Evolutionary conservation across 2,113 vertebrate genomes (phyloP).

Genomic region (Rallus limicola): DNA sequence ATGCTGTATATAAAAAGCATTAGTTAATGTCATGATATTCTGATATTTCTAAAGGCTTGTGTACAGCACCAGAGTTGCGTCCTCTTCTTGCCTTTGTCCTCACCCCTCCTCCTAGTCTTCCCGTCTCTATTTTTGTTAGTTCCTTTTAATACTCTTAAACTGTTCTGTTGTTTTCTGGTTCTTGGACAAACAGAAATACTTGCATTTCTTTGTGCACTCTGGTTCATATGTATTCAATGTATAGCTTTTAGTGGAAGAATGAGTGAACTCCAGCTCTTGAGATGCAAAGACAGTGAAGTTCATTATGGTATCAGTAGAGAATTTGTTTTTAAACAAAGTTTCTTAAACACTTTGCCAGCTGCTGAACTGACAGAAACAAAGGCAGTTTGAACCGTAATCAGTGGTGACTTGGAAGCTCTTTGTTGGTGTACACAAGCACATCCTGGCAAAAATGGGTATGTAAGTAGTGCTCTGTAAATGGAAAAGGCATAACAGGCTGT

Average conservation of each 20-base stretch:
- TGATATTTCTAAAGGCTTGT: background rate
- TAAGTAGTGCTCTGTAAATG: background rate
- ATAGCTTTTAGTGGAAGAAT: background rate
- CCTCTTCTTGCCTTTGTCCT: background rate
- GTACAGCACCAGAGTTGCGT: background rate
- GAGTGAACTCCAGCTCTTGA: background rate
- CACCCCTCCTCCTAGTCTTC: background rate
- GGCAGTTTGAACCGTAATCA: background rate
- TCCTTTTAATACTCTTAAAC: background rate
- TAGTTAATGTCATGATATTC: background rate
- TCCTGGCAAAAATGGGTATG: background rate
- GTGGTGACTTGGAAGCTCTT: background rate
- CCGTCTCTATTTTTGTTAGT: background rate
- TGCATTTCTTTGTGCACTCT: background rate
- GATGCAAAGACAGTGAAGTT: background rate
- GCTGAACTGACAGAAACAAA: background rate
- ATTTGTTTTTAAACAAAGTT: background rate
- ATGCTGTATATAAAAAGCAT: background rate
- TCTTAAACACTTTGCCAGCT: background rate
- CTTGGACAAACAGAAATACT: background rate
- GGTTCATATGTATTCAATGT: background rate
- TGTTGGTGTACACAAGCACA: background rate
- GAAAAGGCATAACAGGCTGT: background rate
- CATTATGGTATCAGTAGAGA: background rate
- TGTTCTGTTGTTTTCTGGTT: background rate